Base-by-base conservation (phyloP, 1,140 invertebrate species). In the Charaxes varanes region DNA sequence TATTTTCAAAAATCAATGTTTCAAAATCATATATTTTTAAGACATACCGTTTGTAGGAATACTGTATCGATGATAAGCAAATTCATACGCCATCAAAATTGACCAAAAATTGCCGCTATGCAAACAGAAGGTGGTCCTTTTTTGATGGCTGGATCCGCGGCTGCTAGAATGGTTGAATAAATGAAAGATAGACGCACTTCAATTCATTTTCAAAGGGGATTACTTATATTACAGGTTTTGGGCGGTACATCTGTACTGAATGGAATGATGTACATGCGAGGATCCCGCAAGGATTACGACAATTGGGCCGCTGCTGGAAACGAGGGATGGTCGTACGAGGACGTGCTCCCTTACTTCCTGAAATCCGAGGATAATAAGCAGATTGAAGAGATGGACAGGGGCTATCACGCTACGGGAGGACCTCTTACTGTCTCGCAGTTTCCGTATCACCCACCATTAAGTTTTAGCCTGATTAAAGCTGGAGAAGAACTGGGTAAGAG, bases 261-360 rank as follows among this genome's bases (percentile, higher is more conserved):
- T 72, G 96, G 95, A 1, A 98, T 99, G 96, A 96, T 96, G 82
- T 98, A 99, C 73, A 95, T 98, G 41, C 87, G 97, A 30, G 97
- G 97, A 1, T 93, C 96, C 56, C 88, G 91, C 5, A 90, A 90
- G 52, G 97, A 99, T 77, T 99, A 92, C 76, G 94, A 99, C 65
- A 85, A 90, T 28, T 99, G 97, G 97, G 93, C 93, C 4, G 87
- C 86, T 3, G 84, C 91, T 28, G 97, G 97, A 1, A 95, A 94
- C 56, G 85, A 88, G 2, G 95, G 95, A 13, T 99, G 97, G 97
- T 90, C 91, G 10, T 98, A 94, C 72, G 89, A 94, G 17, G 93
- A 96, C 11, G 92, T 96, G 0, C 84, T 96, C 21, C 94, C 94
- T 0, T 96, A 92, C 77, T 97, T 97, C 74, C 86, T 93, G 18